phyloP scores from a whole-genome alignment of 2,797 vertebrate species.

The Poecilia wingei region DNA sequence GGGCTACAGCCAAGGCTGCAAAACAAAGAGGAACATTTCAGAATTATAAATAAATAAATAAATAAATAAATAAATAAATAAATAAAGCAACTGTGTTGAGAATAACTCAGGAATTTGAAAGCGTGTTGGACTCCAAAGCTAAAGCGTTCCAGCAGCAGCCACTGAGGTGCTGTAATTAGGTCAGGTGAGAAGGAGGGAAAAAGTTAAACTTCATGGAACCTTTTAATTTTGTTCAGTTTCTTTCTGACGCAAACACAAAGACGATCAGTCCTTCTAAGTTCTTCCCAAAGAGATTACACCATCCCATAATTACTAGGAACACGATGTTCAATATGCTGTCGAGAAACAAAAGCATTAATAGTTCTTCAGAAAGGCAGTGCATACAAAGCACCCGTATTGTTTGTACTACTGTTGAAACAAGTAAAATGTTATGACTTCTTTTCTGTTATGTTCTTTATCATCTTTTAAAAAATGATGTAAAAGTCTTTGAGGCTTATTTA shows the following conservation, averaged over 20 bases:
- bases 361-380: not conserved
- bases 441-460: not conserved
- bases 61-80: constrained; percentile 18
- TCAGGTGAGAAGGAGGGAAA: constrained; percentile 61
- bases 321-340: not conserved
- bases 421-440: not conserved
- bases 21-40: constrained; percentile 74
- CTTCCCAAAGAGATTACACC: not conserved
- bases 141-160: constrained; percentile 46
- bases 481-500: not conserved
- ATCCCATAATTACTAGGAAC: not conserved
- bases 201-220: constrained; percentile 59
- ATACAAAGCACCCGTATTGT: not conserved
- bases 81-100: constrained; percentile 39
- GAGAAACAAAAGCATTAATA: constrained; percentile 3
- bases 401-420: not conserved
- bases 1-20: constrained; percentile 68
- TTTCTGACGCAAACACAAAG: constrained; percentile 10
- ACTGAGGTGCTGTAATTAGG: constrained; percentile 70
- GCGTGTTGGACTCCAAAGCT: constrained; percentile 68
- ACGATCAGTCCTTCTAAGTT: not conserved
- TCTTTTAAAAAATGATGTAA: not conserved
- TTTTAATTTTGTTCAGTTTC: constrained; percentile 26
- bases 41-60: constrained; percentile 37
- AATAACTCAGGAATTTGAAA: constrained; percentile 71